Percentiles rank a stretch among this genome's conserved stretches.
phyloP scores from a whole-genome alignment of 2,888 invertebrate species.

The Ethmia dodecea region DNA sequence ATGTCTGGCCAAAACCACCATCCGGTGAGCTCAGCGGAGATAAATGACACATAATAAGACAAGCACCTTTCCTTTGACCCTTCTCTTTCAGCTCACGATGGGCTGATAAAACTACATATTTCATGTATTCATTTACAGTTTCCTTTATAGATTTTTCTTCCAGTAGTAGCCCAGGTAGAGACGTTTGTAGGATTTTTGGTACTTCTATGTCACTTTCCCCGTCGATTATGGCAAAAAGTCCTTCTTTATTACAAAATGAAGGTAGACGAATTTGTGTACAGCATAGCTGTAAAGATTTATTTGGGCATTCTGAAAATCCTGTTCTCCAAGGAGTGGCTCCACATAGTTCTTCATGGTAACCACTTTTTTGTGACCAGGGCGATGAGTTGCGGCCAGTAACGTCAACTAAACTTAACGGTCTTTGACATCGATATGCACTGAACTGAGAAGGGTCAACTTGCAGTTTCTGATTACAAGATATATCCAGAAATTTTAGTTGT shows the following conservation, averaged over 20 bases:
- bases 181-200: conserved; percentile 83
- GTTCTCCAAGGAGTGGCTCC: conserved; percentile 85
- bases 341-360: conserved; percentile 74
- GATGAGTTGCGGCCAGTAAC: conserved; percentile 88
- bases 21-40: conserved; percentile 78
- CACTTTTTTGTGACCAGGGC: conserved; percentile 73
- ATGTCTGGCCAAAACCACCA: conserved; percentile 78
- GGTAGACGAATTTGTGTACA: conserved; percentile 87
- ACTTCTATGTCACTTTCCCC: conserved; percentile 84
- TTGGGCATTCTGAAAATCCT: conserved; percentile 91
- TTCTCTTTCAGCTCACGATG: conserved; percentile 86
- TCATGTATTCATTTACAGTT: conserved; percentile 88
- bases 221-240: conserved; percentile 90
- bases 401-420: conserved; percentile 89
- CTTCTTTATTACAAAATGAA: conserved; percentile 88
- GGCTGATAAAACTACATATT: conserved; percentile 88
- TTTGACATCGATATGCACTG: conserved; percentile 86
- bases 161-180: conserved; percentile 86
- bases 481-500: conserved; percentile 89
- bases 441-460: conserved; percentile 91
- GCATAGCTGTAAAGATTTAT: conserved; percentile 83
- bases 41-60: conserved; percentile 85
- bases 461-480: conserved; percentile 89
- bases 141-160: conserved; percentile 90
- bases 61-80: conserved; percentile 85